Evolutionary conservation across 2,797 vertebrate species (phyloP), one percentile per base, ranked within the genome.

Genomic region (Mycteria americana): DNA sequence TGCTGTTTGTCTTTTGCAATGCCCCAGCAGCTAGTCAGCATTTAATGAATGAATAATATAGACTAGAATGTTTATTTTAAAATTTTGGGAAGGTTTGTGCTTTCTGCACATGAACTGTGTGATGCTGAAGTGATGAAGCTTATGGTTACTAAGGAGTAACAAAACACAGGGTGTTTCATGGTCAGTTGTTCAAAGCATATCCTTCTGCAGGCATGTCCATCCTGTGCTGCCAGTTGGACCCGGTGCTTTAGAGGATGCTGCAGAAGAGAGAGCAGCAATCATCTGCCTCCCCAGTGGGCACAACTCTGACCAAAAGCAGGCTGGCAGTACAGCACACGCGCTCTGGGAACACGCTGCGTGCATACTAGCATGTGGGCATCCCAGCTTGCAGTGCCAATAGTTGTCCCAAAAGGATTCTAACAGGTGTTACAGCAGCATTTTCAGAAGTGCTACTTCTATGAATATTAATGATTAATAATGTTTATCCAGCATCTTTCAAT

Each of bases 401-500:
- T 7, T 88, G 63, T 87, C 60, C 74, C 64, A 35, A 69, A 77
- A 92, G 48, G 48, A 93, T 63, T 81, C 25, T 45, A 50, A 75
- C 46, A 89, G 73, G 85, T 96, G 85, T 76, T 94, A 46, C 33
- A 75, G 41, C 78, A 96, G 91, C 11, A 2, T 88, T 92, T 93
- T 63, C 43, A 68, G 48, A 96, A 96, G 82, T 93, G 74, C 75
- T 95, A 63, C 72, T 92, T 93, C 77, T 95, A 68, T 94, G 87
- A 94, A 94, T 95, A 95, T 91, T 96, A 96, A 96, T 95, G 83
- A 95, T 91, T 94, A 92, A 92, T 95, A 82, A 76, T 97, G 85
- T 96, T 97, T 97, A 94, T 94, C 92, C 85, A 97, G 86, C 86
- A 96, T 95, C 84, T 96, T 97, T 94, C 94, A 97, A 97, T 97